These are phyloP conservation scores for Periparus ater DNA, from an alignment of 2,797 vertebrate species.

Conservation along the genomic window DNA sequence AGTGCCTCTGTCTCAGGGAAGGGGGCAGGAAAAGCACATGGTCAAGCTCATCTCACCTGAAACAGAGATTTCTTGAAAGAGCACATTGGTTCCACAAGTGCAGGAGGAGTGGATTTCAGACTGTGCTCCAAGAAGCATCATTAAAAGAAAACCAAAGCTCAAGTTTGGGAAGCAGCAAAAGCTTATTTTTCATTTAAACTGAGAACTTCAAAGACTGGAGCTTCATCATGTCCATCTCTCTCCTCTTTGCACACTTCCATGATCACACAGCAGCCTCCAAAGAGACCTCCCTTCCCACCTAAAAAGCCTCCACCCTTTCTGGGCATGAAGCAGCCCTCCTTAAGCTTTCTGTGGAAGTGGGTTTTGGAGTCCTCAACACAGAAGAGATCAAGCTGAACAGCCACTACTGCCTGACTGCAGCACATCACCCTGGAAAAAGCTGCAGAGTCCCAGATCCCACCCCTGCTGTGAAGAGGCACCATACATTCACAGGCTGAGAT, in stretches of 20 bases:
- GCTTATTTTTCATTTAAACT: slow-evolving; percentile 13
- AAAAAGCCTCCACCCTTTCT: background rate
- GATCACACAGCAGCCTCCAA: background rate
- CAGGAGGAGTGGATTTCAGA: background rate
- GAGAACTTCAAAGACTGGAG: slow-evolving; percentile 14
- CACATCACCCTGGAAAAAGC: background rate
- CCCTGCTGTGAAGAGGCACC: background rate
- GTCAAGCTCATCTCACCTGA: background rate
- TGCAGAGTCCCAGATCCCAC: background rate
- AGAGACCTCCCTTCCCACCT: background rate
- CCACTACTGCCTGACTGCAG: background rate
- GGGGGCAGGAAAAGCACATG: background rate
- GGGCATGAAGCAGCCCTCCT: background rate
- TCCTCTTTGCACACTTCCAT: background rate
- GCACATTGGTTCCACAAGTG: background rate
- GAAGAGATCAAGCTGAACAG: background rate
- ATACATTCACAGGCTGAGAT: background rate
- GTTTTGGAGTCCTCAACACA: background rate
- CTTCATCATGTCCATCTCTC: background rate
- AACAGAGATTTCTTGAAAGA: background rate
- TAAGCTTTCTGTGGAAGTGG: background rate
- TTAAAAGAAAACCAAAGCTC: slow-evolving; percentile 5
- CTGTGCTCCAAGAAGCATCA: slow-evolving; percentile 7
- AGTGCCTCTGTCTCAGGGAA: background rate
- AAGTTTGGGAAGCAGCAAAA: slow-evolving; percentile 1